These are phyloP conservation scores for Adineta ricciae DNA, from an alignment of 2,888 invertebrate species.

Conservation along the genomic window DNA sequence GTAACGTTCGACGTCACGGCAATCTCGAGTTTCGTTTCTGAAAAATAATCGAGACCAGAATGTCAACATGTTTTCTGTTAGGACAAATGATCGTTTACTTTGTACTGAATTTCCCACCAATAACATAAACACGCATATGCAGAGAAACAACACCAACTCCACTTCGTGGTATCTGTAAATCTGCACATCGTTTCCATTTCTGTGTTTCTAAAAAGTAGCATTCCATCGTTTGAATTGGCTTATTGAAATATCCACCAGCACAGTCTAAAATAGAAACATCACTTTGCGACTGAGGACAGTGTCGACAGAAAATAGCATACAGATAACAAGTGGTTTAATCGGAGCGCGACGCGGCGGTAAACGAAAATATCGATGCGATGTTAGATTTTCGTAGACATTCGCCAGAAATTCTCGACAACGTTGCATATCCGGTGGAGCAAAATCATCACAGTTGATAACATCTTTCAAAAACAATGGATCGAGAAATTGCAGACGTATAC, in stretches of 20 bases:
- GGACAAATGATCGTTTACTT: too few species aligned
- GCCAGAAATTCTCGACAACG: constrained; percentile 79
- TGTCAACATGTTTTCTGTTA: neutral
- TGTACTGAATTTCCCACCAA: constrained; percentile 83
- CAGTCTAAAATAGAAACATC: constrained; percentile 80
- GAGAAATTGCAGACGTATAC: constrained; percentile 79
- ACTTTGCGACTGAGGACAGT: too few species aligned
- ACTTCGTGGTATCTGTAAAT: constrained; percentile 72
- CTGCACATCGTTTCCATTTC: constrained; percentile 70
- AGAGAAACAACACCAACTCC: constrained; percentile 54
- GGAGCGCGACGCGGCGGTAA: constrained; percentile 71
- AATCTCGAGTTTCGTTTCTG: constrained; percentile 57
- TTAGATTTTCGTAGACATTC: constrained; percentile 75
- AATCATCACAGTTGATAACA: constrained; percentile 77
- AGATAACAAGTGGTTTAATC: constrained; percentile 49
- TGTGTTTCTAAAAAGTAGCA: constrained; percentile 76
- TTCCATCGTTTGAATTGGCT: constrained; percentile 75
- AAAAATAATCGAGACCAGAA: too few species aligned
- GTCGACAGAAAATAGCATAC: constrained; percentile 46
- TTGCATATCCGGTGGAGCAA: constrained; percentile 65
- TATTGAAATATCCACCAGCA: constrained; percentile 75
- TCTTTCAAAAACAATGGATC: constrained; percentile 80
- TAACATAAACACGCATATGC: constrained; percentile 71
- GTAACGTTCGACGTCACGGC: constrained; percentile 64
- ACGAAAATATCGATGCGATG: constrained; percentile 67